Conservation (phyloP, 2,888 invertebrate species). For the Perizoma flavofasciatum region DNA sequence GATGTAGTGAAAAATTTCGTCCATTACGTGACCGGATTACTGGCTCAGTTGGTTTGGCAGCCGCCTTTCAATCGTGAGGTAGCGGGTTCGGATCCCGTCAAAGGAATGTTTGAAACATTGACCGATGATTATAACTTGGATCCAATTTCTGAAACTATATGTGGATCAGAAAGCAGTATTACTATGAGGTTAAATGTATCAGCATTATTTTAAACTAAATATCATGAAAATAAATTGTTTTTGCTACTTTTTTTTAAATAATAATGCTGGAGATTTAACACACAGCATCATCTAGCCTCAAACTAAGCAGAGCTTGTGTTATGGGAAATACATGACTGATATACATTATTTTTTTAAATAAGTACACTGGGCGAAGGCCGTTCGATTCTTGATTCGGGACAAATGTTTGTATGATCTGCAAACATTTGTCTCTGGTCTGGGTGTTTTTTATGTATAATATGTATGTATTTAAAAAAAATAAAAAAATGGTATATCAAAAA, state of each 20-base stretch:
- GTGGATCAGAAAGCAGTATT: slow-evolving; percentile 39
- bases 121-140: slow-evolving; percentile 55
- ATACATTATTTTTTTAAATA: too few relatives aligned
- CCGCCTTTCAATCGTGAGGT: background rate
- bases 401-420: too few relatives aligned
- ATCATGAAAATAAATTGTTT: background rate
- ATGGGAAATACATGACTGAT: too few relatives aligned
- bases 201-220: background rate
- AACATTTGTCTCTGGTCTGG: too few relatives aligned
- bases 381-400: too few relatives aligned
- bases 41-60: slow-evolving; percentile 1
- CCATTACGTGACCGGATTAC: background rate
- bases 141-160: slow-evolving; percentile 51
- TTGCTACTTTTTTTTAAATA: background rate
- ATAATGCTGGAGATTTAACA: too few relatives aligned
- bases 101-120: slow-evolving; percentile 1
- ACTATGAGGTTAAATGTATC: slow-evolving; percentile 40
- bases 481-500: too few relatives aligned
- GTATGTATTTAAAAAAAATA: slow-evolving; percentile 39
- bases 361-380: too few relatives aligned
- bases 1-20: slow-evolving; percentile 4
- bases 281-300: too few relatives aligned
- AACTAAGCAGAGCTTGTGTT: too few relatives aligned
- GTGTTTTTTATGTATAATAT: too few relatives aligned
- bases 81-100: slow-evolving; percentile 16